A percentile compares a stretch with the other conserved stretches of the same genome.
Evolutionary conservation across 1,140 invertebrate species (phyloP).

Genomic region (Gryllus bimaculatus): DNA sequence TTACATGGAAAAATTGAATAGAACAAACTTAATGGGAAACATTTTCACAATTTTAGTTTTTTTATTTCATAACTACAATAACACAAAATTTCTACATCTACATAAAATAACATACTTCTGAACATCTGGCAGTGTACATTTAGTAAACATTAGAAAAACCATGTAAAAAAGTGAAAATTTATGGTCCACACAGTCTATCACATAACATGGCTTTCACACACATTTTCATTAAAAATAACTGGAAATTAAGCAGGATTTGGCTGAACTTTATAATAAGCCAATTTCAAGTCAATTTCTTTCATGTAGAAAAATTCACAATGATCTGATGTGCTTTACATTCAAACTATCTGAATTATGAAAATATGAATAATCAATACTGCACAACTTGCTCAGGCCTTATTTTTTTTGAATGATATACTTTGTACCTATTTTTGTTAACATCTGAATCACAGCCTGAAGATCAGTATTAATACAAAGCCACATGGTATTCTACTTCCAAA

Average conservation of each 20-base stretch:
- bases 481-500: too few species aligned
- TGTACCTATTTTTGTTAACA: not conserved
- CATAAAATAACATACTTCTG: not conserved
- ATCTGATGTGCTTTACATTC: not conserved
- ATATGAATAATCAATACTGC: not conserved
- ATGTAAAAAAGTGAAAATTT: not conserved
- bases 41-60: not conserved
- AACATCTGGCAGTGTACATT: not conserved
- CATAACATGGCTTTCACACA: not conserved
- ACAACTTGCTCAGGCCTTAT: not conserved
- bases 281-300: not conserved
- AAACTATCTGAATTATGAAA: not conserved
- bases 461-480: not conserved
- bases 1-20: too few species aligned
- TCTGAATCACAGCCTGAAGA: not conserved
- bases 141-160: not conserved
- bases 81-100: not conserved
- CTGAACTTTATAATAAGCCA: not conserved
- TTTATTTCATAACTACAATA: not conserved
- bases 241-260: not conserved
- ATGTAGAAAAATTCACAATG: not conserved
- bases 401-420: not conserved
- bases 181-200: not conserved
- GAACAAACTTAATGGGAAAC: too few species aligned
- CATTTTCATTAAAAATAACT: not conserved